phyloP scores from a whole-genome alignment of 2,888 invertebrate genomes.

The Drosophila macrospina region DNA sequence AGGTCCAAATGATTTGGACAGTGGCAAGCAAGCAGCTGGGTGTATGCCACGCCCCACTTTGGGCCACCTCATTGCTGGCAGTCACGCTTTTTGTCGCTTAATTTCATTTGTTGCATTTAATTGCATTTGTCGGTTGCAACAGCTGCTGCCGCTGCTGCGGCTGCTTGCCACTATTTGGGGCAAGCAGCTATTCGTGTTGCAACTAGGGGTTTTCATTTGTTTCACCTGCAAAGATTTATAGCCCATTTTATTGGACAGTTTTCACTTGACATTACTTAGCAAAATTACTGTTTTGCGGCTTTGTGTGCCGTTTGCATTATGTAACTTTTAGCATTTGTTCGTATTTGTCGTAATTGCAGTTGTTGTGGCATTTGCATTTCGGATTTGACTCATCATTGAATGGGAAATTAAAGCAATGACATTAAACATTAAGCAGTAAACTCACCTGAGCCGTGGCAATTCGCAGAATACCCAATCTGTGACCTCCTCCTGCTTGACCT shows the following conservation, averaged over 20 bases:
- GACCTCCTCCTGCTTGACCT: conserved; percentile 91
- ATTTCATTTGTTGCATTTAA: conserved; percentile 77
- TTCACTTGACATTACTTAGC: conserved; percentile 50
- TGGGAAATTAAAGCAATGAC: conserved; percentile 36
- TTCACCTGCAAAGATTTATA: conserved; percentile 53
- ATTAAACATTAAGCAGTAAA: conserved; percentile 35
- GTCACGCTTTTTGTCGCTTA: conserved; percentile 71
- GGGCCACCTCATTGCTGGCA: conserved; percentile 33
- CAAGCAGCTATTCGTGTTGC: conserved; percentile 12
- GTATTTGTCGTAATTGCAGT: conserved; percentile 59
- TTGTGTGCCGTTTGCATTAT: conserved; percentile 36
- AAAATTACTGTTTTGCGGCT: conserved; percentile 51
- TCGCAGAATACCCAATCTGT: conserved; percentile 93
- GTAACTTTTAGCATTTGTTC: conserved; percentile 21
- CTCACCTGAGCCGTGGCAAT: conserved; percentile 89
- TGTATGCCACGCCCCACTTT: conserved; percentile 22
- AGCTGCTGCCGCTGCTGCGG: neutral
- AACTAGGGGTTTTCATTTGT: conserved; percentile 30
- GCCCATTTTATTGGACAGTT: conserved; percentile 54
- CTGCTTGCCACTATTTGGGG: conserved; percentile 6
- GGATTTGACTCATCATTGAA: conserved; percentile 13
- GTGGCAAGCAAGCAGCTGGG: neutral
- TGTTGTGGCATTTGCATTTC: conserved; percentile 34
- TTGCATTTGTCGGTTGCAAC: conserved; percentile 58
- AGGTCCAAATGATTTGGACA: conserved; percentile 27